These are phyloP conservation scores for Chrosomus eos DNA, from an alignment of 2,797 vertebrate genomes.

Conservation along the genomic window DNA sequence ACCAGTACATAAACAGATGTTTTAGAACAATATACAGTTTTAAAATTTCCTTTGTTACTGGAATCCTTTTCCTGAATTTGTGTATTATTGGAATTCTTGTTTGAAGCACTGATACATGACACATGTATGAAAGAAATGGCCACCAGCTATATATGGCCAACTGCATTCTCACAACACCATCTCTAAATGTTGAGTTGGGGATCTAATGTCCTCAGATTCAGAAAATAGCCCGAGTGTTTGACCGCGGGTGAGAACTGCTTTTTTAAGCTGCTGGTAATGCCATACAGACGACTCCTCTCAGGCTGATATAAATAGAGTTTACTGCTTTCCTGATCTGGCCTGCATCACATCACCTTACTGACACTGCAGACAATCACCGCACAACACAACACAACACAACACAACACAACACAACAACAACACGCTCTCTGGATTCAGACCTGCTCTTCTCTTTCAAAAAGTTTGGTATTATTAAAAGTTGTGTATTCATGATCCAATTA, in stretches of 20 bases:
- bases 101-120: neutral
- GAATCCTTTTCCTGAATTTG: neutral
- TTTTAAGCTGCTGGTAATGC: slow-evolving; percentile 20
- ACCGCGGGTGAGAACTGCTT: slow-evolving; percentile 9
- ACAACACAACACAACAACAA: too few relatives aligned
- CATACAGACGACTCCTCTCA: slow-evolving; percentile 21
- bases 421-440: neutral
- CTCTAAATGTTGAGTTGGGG: slow-evolving; percentile 11
- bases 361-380: neutral
- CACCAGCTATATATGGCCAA: neutral
- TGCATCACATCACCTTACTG: slow-evolving; percentile 27
- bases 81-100: neutral
- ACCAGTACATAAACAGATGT: neutral
- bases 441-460: neutral
- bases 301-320: slow-evolving; percentile 56
- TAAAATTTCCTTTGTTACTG: neutral
- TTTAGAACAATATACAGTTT: neutral
- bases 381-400: neutral
- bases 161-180: neutral
- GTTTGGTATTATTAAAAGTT: too few relatives aligned
- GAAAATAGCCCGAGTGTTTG: slow-evolving; percentile 32
- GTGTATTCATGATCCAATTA: neutral
- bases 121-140: neutral
- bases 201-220: slow-evolving; percentile 1
- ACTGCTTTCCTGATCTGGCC: slow-evolving; percentile 35